Evolutionary conservation across 2,888 invertebrate species (phyloP).

Genomic region (Antitype chi): DNA sequence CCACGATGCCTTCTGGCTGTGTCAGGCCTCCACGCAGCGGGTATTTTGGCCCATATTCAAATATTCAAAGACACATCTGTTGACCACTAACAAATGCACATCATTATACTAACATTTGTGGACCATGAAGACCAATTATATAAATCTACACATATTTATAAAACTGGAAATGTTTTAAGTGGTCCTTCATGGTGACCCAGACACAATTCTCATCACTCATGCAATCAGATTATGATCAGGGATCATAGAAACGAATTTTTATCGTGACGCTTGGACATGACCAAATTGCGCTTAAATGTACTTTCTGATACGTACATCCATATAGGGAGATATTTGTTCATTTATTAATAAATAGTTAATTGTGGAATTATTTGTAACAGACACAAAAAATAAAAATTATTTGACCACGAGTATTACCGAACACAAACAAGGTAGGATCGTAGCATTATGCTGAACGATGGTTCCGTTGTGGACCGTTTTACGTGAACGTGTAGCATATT

Average conservation of each 20-base stretch:
- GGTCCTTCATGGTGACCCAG: conserved; percentile 61
- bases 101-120: conserved; percentile 7
- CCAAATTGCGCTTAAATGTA: neutral
- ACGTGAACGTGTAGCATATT: too few relatives aligned
- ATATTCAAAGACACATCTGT: neutral
- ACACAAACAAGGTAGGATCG: neutral
- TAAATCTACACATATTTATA: neutral
- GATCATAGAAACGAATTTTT: conserved; percentile 18
- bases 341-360: neutral
- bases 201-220: conserved; percentile 70
- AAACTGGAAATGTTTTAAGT: conserved; percentile 59
- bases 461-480: too few relatives aligned
- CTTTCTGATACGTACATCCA: neutral
- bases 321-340: neutral
- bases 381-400: neutral
- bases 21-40: too few relatives aligned
- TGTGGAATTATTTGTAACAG: neutral
- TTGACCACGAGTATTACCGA: neutral
- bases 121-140: conserved; percentile 3
- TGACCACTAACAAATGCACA: neutral
- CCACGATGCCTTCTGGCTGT: too few relatives aligned
- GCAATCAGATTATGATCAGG: conserved; percentile 62
- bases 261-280: neutral
- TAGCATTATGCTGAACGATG: too few relatives aligned
- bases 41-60: neutral